Percentiles rank a stretch among this genome's conserved stretches.
phyloP scores from a whole-genome alignment of 2,113 vertebrate species.

The Microcebus tavaratra region DNA sequence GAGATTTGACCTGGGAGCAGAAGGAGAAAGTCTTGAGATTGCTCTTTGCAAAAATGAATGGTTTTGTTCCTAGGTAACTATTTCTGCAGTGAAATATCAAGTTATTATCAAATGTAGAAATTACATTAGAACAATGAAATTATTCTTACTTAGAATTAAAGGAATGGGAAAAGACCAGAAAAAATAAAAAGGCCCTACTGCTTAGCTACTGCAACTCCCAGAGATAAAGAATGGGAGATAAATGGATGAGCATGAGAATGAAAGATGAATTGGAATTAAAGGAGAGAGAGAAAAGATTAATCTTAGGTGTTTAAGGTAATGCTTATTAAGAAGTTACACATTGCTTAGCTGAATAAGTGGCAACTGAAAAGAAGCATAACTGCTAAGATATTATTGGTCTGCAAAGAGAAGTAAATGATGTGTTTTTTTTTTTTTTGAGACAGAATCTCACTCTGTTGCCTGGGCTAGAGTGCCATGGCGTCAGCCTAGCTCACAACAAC shows the following conservation, averaged over 20 bases:
- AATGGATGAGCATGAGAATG: constrained; percentile 51
- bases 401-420: constrained; percentile 26
- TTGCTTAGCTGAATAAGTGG: neutral
- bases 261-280: constrained; percentile 73
- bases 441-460: no score
- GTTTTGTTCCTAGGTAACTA: constrained; percentile 83
- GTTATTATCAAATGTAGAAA: constrained; percentile 32
- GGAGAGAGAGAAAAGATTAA: constrained; percentile 36
- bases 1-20: constrained; percentile 93
- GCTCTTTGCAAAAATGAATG: constrained; percentile 94
- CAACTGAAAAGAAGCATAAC: neutral
- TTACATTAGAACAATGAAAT: neutral
- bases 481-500: no score
- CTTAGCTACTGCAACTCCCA: neutral
- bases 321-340: neutral
- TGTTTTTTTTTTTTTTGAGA: neutral
- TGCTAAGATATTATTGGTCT: constrained; percentile 32
- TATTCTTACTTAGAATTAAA: constrained; percentile 34
- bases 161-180: neutral
- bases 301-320: constrained; percentile 17
- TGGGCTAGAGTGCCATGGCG: no score
- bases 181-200: neutral
- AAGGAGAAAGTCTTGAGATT: constrained; percentile 91
- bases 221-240: constrained; percentile 20
- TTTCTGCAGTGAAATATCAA: constrained; percentile 64